These are phyloP conservation scores for Campoplex capitator DNA, from an alignment of 2,888 invertebrate species.

Conservation along the genomic window DNA sequence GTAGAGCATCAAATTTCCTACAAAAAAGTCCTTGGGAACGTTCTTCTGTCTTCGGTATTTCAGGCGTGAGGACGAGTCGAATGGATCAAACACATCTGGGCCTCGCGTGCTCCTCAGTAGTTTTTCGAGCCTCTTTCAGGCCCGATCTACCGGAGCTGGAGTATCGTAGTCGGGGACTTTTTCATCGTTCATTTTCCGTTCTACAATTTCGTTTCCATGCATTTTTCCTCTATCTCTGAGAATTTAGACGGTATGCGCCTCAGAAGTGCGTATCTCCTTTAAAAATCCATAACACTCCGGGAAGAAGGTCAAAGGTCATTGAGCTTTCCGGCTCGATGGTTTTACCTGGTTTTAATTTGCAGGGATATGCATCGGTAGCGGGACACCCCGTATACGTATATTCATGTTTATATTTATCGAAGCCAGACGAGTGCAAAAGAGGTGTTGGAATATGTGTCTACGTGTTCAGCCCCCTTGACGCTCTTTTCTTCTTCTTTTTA, in stretches of 20 bases:
- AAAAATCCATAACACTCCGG: background rate
- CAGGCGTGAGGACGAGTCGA: background rate
- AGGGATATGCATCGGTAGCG: background rate
- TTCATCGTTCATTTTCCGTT: background rate
- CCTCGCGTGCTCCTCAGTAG: background rate
- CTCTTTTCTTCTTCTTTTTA: conserved; percentile 13
- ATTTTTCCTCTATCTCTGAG: background rate
- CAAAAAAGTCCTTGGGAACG: background rate
- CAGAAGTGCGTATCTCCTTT: background rate
- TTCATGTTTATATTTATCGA: conserved; percentile 30
- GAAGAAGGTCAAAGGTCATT: background rate
- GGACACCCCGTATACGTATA: conserved; percentile 24
- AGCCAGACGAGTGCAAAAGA: conserved; percentile 31
- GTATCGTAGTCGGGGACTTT: background rate
- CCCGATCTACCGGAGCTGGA: background rate
- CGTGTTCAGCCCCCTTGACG: background rate
- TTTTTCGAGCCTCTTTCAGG: background rate
- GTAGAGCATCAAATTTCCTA: background rate
- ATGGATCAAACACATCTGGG: background rate
- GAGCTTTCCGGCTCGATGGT: background rate
- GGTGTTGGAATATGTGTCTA: conserved; percentile 30
- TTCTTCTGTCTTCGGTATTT: background rate
- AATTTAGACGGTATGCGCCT: background rate
- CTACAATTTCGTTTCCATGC: background rate
- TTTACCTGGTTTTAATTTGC: background rate